phyloP scores from a whole-genome alignment of 2,888 invertebrate species.

The Scaptomyza tumidula region DNA sequence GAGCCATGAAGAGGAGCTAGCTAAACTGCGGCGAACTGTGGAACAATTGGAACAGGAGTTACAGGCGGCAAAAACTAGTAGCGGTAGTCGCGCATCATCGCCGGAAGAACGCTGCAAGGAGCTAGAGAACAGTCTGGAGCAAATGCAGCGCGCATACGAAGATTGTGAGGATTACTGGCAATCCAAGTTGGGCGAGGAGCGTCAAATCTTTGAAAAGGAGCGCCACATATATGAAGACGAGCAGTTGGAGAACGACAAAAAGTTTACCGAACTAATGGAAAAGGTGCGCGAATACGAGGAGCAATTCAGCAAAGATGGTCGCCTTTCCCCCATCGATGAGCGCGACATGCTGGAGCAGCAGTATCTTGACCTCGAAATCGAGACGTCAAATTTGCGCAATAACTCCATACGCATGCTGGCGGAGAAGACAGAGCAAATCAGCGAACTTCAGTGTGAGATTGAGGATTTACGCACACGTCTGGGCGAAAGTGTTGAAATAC shows the following conservation, averaged over 20 bases:
- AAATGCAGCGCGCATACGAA: slow-evolving; percentile 91
- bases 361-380: slow-evolving; percentile 89
- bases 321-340: slow-evolving; percentile 92
- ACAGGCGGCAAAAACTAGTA: slow-evolving; percentile 46
- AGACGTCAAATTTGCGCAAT: slow-evolving; percentile 87
- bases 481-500: slow-evolving; percentile 82
- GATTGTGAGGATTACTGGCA: slow-evolving; percentile 95
- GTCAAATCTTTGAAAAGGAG: slow-evolving; percentile 89
- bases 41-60: slow-evolving; percentile 78
- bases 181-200: slow-evolving; percentile 91
- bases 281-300: slow-evolving; percentile 93
- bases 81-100: slow-evolving; percentile 60
- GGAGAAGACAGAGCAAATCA: slow-evolving; percentile 87
- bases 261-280: slow-evolving; percentile 89
- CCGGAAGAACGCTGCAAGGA: slow-evolving; percentile 87
- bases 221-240: slow-evolving; percentile 89
- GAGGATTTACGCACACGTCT: slow-evolving; percentile 83
- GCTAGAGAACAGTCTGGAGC: slow-evolving; percentile 90
- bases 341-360: slow-evolving; percentile 89
- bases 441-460: slow-evolving; percentile 85
- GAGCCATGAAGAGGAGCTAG: slow-evolving; percentile 76
- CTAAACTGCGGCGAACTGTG: slow-evolving; percentile 74
- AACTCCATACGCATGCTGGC: slow-evolving; percentile 86
- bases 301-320: slow-evolving; percentile 87
- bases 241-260: slow-evolving; percentile 90